Evolutionary conservation across 2,113 vertebrate genomes (phyloP), one percentile per base, ranked within the genome.

Genomic region (Apistogramma diplotaenia): DNA sequence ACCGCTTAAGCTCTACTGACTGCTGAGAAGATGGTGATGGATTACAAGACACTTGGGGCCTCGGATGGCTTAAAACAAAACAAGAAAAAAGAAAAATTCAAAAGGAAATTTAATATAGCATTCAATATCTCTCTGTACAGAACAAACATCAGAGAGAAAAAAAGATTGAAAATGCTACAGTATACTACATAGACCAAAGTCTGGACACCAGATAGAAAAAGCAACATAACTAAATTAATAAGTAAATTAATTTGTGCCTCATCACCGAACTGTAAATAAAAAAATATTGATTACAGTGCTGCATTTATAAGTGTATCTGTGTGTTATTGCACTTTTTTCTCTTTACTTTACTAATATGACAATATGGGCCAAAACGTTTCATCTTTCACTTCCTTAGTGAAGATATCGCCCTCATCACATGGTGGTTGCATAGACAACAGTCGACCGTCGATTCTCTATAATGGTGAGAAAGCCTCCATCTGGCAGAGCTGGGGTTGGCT

Each of bases 71-170:
- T 61, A n/a, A 61, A 37, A 37, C 37, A 21, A 3, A n/a, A 61
- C 35, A 21, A n/a, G 37, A 37, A 61, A 33, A 60, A n/a, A 60
- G 21, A 23, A 62, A 23, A 40, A 12, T 0, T n/a, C 35, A 0
- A 43, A 65, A 65, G 13, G 35, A 40, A 40, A 43, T 62, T 62
- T 16, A 43, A 40, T 61, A 37, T 65, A 8, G 25, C 7, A 43
- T 0, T 0, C 21, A 43, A 65, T 21, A 65, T n/a, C 35, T 16
- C 35, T 62, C 25, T 65, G 60, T 65, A 65, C 5, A 25, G 2
- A 1, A 0, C 35, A 65, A 35, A 3, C 40, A 25, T 43, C 21
- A 43, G 35, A 18, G n/a, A 43, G 12, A 65, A 51, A 46, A 35
- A 62, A 43, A 65, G 7, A 4, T 37, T 4, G 61, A 65, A 65